Evolutionary conservation across 2,888 invertebrate genomes (phyloP).

Genomic region (Thelaira solivaga): DNA sequence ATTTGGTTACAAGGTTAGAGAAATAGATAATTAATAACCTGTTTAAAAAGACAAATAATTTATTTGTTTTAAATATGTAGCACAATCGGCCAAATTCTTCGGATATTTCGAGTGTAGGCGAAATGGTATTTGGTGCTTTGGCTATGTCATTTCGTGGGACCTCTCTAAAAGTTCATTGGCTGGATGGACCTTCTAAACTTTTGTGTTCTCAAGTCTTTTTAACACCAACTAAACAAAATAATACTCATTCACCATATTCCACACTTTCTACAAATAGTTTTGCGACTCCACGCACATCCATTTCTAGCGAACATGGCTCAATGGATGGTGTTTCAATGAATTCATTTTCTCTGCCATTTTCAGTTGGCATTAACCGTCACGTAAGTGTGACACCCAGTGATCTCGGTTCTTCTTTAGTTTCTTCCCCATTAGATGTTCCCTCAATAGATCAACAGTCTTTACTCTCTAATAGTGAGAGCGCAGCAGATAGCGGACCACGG

Average conservation of each 20-base stretch:
- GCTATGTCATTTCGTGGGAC: conserved; percentile 92
- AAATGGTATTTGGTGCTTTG: conserved; percentile 95
- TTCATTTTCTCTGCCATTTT: conserved; percentile 75
- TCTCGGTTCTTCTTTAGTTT: conserved; percentile 62
- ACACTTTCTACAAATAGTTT: conserved; percentile 69
- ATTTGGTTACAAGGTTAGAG: conserved; percentile 82
- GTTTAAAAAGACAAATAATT: too few species aligned
- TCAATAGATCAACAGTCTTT: conserved; percentile 67
- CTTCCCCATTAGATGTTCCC: conserved; percentile 75
- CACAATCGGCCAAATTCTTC: conserved; percentile 81
- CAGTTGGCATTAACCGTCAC: conserved; percentile 70
- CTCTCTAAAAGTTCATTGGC: conserved; percentile 85
- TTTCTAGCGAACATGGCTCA: conserved; percentile 74
- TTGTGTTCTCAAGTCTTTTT: conserved; percentile 82
- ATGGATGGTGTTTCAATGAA: conserved; percentile 75
- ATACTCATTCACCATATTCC: conserved; percentile 68
- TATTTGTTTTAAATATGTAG: conserved; percentile 73
- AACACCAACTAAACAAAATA: conserved; percentile 76
- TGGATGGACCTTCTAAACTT: conserved; percentile 77
- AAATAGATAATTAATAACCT: background rate
- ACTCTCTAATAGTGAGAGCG: conserved; percentile 51
- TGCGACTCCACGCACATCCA: conserved; percentile 74
- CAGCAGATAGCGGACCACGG: conserved; percentile 66
- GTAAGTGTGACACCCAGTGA: conserved; percentile 68
- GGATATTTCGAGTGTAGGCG: conserved; percentile 87